phyloP scores from a whole-genome alignment of 2,888 invertebrate genomes.

The Trissolcus japonicus region DNA sequence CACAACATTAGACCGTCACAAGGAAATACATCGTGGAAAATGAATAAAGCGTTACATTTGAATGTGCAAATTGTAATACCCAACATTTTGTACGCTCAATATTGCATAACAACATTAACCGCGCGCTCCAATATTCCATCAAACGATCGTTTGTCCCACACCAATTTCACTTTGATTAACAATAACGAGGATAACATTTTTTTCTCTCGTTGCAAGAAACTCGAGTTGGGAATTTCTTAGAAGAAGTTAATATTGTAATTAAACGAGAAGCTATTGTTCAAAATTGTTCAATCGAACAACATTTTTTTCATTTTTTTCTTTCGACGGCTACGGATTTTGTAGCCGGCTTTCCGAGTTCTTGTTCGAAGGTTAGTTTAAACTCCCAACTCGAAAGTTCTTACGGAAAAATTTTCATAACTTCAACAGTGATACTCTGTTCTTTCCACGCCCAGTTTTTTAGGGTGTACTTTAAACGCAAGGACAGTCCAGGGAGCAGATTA shows the following conservation, averaged over 20 bases:
- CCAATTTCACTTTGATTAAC: slow-evolving; percentile 21
- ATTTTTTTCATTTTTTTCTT: too few species aligned
- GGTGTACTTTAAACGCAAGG: too few species aligned
- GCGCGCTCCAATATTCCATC: slow-evolving; percentile 31
- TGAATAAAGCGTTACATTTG: slow-evolving; percentile 36
- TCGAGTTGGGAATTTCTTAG: slow-evolving; percentile 12
- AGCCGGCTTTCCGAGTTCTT: too few species aligned
- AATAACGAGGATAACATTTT: slow-evolving; percentile 1
- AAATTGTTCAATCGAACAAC: too few species aligned
- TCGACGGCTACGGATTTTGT: too few species aligned
- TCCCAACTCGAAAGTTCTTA: too few species aligned
- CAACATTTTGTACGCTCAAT: slow-evolving; percentile 26
- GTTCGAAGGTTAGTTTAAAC: too few species aligned
- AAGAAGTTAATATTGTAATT: slow-evolving; percentile 19
- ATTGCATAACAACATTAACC: slow-evolving; percentile 35
- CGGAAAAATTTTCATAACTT: too few species aligned
- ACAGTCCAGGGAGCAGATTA: too few species aligned
- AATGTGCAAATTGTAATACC: slow-evolving; percentile 32
- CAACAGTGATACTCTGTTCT: too few species aligned
- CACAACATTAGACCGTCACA: slow-evolving; percentile 37
- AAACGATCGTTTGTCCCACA: slow-evolving; percentile 10
- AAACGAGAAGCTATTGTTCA: background rate
- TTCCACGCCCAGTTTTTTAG: too few species aligned
- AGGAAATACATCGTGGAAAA: slow-evolving; percentile 24
- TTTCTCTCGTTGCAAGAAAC: background rate